A percentile compares a stretch with the other conserved stretches of the same genome.
Evolutionary conservation across 64 coral and sea anemone species (phyloP).

Genomic region (Hydrozoanthus tunicans): DNA sequence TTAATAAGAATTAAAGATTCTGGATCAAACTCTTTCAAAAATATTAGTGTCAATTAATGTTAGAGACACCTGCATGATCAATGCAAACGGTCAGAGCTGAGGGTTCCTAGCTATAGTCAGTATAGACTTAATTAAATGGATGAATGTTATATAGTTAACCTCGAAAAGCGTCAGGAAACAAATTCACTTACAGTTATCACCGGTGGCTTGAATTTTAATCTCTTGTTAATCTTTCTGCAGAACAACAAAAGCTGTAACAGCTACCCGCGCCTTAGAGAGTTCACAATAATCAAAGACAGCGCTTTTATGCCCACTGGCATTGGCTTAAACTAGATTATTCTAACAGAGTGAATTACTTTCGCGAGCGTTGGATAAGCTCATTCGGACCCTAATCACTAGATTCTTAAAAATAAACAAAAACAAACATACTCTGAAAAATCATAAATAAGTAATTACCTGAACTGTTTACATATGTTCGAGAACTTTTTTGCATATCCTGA

Average conservation of each 20-base stretch:
- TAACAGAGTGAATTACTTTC: background rate
- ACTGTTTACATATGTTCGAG: conserved; percentile 7
- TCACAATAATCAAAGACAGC: background rate
- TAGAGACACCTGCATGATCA: too few species aligned
- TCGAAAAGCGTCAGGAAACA: background rate
- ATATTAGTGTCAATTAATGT: too few species aligned
- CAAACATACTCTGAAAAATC: background rate
- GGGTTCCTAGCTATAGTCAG: too few species aligned
- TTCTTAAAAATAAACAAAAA: background rate
- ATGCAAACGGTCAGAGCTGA: too few species aligned
- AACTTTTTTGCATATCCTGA: background rate
- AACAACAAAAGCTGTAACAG: too few species aligned
- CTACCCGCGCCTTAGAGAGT: background rate
- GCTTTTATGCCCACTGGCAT: too few species aligned
- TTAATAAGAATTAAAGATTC: too few species aligned
- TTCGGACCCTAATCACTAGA: background rate
- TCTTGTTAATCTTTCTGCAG: background rate
- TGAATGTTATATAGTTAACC: background rate
- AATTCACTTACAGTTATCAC: background rate
- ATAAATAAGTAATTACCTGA: conserved; percentile 14
- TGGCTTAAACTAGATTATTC: too few species aligned
- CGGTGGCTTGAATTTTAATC: background rate
- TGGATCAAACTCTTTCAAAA: too few species aligned
- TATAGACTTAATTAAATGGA: background rate
- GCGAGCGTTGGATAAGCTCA: background rate